These are phyloP conservation scores for Cochlearius cochlearius DNA, from an alignment of 2,113 vertebrate species.

Conservation along the genomic window DNA sequence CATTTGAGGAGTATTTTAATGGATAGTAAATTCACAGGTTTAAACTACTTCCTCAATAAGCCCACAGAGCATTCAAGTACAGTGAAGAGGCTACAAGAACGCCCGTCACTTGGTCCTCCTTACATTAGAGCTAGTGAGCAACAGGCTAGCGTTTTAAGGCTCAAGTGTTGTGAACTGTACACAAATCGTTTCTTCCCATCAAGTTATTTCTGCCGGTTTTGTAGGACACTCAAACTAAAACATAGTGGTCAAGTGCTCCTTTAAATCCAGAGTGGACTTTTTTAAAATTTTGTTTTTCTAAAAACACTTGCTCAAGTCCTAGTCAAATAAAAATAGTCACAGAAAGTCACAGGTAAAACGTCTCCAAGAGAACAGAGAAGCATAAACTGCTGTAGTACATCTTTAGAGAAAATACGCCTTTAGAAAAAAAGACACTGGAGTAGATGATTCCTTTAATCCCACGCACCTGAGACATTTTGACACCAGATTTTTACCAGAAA, in stretches of 20 bases:
- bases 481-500: not conserved
- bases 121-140: not conserved
- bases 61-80: not conserved
- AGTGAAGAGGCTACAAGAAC: not conserved
- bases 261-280: not conserved
- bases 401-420: not conserved
- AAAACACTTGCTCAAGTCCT: not conserved
- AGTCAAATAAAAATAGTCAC: not conserved
- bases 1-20: not conserved
- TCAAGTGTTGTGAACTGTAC: not conserved
- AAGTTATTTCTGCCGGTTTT: not conserved
- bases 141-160: not conserved
- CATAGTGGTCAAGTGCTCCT: not conserved
- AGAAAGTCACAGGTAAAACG: fast-evolving
- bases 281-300: not conserved
- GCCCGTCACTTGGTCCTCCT: not conserved
- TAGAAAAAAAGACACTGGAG: not conserved
- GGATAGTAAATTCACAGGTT: not conserved
- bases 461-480: not conserved
- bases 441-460: not conserved
- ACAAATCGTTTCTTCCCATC: not conserved
- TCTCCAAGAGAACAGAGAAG: not conserved
- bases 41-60: not conserved
- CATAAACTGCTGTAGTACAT: not conserved
- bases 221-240: not conserved